Evolutionary conservation across 2,797 vertebrate genomes (phyloP), one percentile per base, ranked within the genome.

Genomic region (Geotrypetes seraphini): DNA sequence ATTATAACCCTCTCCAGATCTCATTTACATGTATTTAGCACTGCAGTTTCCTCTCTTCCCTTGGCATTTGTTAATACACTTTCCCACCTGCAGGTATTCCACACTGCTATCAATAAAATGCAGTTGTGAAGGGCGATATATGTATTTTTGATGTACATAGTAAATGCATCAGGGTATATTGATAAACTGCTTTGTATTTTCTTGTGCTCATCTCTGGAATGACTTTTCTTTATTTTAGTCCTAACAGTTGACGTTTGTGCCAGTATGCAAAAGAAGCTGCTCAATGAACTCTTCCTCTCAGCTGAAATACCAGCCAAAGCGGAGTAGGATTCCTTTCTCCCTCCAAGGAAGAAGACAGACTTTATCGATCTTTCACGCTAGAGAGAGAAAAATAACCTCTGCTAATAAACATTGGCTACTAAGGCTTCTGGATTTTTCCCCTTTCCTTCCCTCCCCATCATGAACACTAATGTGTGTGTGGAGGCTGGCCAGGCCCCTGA

Each of bases 401-500:
- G 49, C 38, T n/a, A 19, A 46, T 24, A 16, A 25, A 28, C 29
- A 55, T 31, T 52, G 54, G 59, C 43, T 43, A 47, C 19, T 53
- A 23, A 47, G 60, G 51, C 38, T 55, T 52, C 39, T 21, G 30
- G 27, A 53, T 33, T 50, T 48, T 41, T 54, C 56, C 58, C 37
- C 56, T 52, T 68, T 28, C 54, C 60, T 39, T 51, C 58, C 56
- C 62, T 61, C 49, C 49, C 43, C 66, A 87, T 84, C 79, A 83
- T 92, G 86, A 95, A 90, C 90, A 91, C 77, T 84, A 85, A 89
- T 29, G 88, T 94, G 68, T 94, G 91, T 77, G 90, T 92, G 65
- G 91, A 92, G 78, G 90, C 86, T 10, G 84, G 77, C 76, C 88
- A 89, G 66, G 85, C 80, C 57, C 79, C 84, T 39, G 91, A 94